Conservation (phyloP, 2,113 vertebrate species). For the Anthoscopus minutus region DNA sequence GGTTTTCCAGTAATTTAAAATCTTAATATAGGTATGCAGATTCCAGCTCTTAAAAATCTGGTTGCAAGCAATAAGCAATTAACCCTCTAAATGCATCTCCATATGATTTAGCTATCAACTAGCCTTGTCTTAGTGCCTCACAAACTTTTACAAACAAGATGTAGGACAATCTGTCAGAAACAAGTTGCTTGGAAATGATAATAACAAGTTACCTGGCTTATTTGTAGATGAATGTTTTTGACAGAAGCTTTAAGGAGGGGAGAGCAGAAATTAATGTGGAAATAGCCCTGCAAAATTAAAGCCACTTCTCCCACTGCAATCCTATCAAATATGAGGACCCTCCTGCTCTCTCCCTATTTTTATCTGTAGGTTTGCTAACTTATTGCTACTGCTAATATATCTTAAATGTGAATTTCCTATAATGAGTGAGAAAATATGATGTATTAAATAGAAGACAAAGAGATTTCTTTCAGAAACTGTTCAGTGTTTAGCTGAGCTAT, state of each 20-base stretch:
- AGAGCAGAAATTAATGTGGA: neutral
- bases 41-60: neutral
- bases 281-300: neutral
- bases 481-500: neutral
- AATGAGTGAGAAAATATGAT: neutral
- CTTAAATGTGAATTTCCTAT: neutral
- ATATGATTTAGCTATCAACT: conserved; percentile 64
- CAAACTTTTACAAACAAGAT: conserved; percentile 42
- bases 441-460: neutral
- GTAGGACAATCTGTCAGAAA: neutral
- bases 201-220: neutral
- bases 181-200: neutral
- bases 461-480: neutral
- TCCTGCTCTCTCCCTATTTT: neutral
- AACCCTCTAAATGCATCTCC: conserved; percentile 44
- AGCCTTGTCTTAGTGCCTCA: conserved; percentile 10
- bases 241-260: neutral
- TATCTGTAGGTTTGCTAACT: neutral
- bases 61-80: conserved; percentile 31
- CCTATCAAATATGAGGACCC: neutral
- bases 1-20: neutral
- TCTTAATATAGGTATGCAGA: conserved; percentile 13
- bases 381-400: neutral
- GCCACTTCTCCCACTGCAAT: neutral
- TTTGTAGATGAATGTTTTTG: neutral